Conservation (phyloP, 2,888 invertebrate genomes). For the Galerucella nymphaeae region DNA sequence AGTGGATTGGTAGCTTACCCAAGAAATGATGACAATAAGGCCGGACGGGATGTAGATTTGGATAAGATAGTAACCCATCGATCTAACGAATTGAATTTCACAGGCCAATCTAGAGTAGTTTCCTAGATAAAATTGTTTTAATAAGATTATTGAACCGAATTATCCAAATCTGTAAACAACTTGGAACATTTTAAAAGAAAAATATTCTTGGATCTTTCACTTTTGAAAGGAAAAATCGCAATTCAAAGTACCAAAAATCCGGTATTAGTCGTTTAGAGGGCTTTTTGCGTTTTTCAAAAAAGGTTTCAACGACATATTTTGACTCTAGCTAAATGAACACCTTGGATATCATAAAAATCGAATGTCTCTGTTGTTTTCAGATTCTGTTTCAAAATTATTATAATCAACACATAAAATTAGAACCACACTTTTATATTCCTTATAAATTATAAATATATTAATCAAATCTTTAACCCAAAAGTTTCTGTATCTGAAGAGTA, state of each 20-base stretch:
- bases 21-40: conserved; percentile 96
- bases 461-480: too few species aligned
- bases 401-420: too few species aligned
- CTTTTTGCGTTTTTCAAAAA: too few species aligned
- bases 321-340: too few species aligned
- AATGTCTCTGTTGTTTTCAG: not conserved
- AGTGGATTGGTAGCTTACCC: conserved; percentile 71
- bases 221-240: too few species aligned
- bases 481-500: too few species aligned
- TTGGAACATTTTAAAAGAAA: not conserved
- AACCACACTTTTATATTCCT: too few species aligned
- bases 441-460: too few species aligned
- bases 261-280: too few species aligned
- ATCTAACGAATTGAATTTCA: conserved; percentile 96
- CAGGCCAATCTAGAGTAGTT: conserved; percentile 96
- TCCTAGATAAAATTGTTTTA: conserved; percentile 69
- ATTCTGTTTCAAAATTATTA: not conserved
- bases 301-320: too few species aligned
- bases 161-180: not conserved
- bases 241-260: too few species aligned
- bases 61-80: conserved; percentile 98
- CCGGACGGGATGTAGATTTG: conserved; percentile 98
- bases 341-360: not conserved
- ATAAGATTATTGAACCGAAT: not conserved
- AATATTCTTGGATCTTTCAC: too few species aligned